A percentile compares a stretch with the other conserved stretches of the same genome.
phyloP scores from a whole-genome alignment of 2,797 vertebrate species.

The Silurus lanzhouensis region DNA sequence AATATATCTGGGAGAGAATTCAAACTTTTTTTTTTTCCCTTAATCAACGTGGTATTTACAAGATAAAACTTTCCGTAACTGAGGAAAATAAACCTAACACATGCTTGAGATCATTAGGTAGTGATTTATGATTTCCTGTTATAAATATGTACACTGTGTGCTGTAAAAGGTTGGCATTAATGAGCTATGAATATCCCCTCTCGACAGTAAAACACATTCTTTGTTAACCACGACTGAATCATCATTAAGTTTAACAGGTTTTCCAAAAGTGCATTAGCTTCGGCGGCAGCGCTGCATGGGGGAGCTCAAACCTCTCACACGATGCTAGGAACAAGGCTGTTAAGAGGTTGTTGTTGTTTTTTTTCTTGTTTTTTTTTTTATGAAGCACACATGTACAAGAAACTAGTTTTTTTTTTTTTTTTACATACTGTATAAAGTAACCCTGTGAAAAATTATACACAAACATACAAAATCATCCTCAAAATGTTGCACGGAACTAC shows the following conservation, averaged over 20 bases:
- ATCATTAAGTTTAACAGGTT: constrained; percentile 53
- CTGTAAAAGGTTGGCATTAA: constrained; percentile 52
- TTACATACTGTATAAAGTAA: background rate
- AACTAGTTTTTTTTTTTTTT: constrained; percentile 3
- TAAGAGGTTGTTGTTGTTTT: constrained; percentile 17
- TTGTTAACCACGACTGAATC: constrained; percentile 49
- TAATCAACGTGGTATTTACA: constrained; percentile 41
- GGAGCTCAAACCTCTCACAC: constrained; percentile 37
- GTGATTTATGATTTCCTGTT: constrained; percentile 48
- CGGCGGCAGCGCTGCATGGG: constrained; percentile 18
- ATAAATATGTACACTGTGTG: constrained; percentile 45
- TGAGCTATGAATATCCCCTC: constrained; percentile 44
- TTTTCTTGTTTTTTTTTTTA: constrained; percentile 32
- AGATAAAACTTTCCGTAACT: constrained; percentile 38
- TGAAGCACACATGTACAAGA: constrained; percentile 37
- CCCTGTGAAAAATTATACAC: constrained; percentile 13
- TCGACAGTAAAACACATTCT: constrained; percentile 54
- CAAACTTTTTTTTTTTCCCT: background rate
- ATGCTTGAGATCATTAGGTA: constrained; percentile 42
- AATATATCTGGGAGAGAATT: constrained; percentile 22
- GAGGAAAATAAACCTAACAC: constrained; percentile 37
- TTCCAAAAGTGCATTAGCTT: constrained; percentile 47
- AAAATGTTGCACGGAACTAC: background rate
- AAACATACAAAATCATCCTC: background rate
- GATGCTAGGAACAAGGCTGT: constrained; percentile 32